Evolutionary conservation across 2,888 invertebrate species (phyloP).

Genomic region (Meandrusa payeni): DNA sequence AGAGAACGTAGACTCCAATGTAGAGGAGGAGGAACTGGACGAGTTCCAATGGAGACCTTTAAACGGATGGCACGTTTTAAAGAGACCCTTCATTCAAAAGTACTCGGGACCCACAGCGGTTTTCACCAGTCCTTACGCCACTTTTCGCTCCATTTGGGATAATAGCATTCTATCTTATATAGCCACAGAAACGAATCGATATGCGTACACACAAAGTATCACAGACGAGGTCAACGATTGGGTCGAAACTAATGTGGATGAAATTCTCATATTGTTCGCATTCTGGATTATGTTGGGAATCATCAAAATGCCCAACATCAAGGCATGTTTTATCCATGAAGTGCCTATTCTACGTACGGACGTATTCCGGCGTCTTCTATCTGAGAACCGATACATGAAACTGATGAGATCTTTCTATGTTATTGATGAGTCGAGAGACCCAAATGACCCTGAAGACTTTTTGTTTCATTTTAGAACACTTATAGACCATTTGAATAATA

Average conservation of each 20-base stretch:
- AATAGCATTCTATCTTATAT: background rate
- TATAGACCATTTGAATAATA: background rate
- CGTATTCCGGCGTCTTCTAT: background rate
- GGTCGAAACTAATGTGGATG: background rate
- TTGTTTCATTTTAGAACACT: no score
- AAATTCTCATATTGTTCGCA: slow-evolving; percentile 3
- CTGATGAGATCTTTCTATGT: slow-evolving; percentile 1
- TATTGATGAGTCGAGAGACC: background rate
- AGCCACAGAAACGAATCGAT: background rate
- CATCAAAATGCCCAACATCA: slow-evolving; percentile 3
- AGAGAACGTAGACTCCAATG: no score
- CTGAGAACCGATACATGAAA: background rate
- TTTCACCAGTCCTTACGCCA: slow-evolving; percentile 2
- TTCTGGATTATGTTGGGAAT: slow-evolving; percentile 6
- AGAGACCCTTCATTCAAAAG: background rate
- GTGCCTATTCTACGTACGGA: slow-evolving; percentile 1
- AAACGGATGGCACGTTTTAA: background rate
- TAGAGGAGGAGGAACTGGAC: background rate
- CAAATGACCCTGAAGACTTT: background rate
- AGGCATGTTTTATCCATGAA: background rate
- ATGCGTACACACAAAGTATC: no score
- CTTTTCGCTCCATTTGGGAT: slow-evolving; percentile 1
- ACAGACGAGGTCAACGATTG: no score
- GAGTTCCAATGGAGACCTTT: background rate
- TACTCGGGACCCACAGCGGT: background rate